Evolutionary conservation across 2,888 invertebrate species (phyloP).

Genomic region (Tromatobia lineatoria): DNA sequence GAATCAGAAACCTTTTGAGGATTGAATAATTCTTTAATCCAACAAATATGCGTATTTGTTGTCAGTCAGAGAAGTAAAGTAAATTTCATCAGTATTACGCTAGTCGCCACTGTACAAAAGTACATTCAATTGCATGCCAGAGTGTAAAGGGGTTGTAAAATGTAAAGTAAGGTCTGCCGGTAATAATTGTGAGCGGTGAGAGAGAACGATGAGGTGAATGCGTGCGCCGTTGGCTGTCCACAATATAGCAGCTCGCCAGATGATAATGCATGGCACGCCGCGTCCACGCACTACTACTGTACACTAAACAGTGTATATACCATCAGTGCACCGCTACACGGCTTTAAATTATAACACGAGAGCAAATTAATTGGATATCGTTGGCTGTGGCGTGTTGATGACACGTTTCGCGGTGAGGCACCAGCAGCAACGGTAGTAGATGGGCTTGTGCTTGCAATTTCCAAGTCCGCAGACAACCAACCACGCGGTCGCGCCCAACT

Average conservation of each 20-base stretch:
- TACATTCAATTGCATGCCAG: conserved; percentile 1
- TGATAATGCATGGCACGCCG: conserved; percentile 57
- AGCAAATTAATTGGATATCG: conserved; percentile 79
- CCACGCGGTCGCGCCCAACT: conserved; percentile 1
- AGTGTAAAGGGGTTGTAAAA: conserved; percentile 58
- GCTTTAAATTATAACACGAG: conserved; percentile 79
- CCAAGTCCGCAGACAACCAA: conserved; percentile 44
- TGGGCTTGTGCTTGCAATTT: conserved; percentile 49
- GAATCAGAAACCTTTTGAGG: too few species aligned
- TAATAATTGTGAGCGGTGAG: conserved; percentile 52
- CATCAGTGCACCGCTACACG: conserved; percentile 1
- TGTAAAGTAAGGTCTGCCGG: conserved; percentile 51
- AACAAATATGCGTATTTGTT: too few species aligned
- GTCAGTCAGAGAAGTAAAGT: neutral
- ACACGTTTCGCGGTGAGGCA: conserved; percentile 73
- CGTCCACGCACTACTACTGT: conserved; percentile 25
- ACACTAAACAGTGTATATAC: conserved; percentile 28
- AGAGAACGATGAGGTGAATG: conserved; percentile 53
- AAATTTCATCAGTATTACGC: neutral
- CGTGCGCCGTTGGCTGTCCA: conserved; percentile 37
- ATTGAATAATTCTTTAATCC: too few species aligned
- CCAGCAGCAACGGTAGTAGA: conserved; percentile 19
- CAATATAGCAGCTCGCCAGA: conserved; percentile 25
- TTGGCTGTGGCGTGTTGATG: conserved; percentile 75
- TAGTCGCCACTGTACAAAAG: conserved; percentile 3